phyloP scores from a whole-genome alignment of 2,113 vertebrate species.

The Rhabdornis inornatus region DNA sequence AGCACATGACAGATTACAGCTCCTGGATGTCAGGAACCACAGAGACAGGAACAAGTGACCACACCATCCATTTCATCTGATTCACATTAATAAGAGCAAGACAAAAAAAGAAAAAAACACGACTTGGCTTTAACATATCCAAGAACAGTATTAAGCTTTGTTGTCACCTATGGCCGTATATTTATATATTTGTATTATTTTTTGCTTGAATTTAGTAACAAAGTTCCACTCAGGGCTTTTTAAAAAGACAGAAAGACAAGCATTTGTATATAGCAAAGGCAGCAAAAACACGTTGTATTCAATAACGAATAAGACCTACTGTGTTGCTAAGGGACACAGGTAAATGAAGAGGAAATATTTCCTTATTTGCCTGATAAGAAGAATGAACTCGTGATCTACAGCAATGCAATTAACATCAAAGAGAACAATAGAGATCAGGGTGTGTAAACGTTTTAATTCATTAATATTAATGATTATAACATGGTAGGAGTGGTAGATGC shows the following conservation, averaged over 20 bases:
- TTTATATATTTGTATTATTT: background rate
- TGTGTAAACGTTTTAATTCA: background rate
- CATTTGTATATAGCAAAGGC: background rate
- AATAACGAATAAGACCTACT: background rate
- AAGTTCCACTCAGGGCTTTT: background rate
- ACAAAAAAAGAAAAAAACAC: background rate
- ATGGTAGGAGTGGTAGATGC: background rate
- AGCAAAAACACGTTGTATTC: background rate
- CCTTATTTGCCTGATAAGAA: slow-evolving; percentile 47
- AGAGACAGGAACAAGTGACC: background rate
- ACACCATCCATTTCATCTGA: background rate
- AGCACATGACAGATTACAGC: background rate
- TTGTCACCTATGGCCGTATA: background rate
- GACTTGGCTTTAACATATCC: background rate
- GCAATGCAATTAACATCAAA: slow-evolving; percentile 40
- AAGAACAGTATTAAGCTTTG: background rate
- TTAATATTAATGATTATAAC: background rate
- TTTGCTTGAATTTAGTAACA: background rate
- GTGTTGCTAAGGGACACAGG: slow-evolving; percentile 34
- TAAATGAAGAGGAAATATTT: slow-evolving; percentile 61
- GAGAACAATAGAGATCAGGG: background rate
- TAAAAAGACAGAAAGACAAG: background rate
- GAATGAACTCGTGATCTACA: slow-evolving; percentile 41
- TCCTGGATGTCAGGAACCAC: background rate
- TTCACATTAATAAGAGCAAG: background rate